A percentile compares a stretch with the other conserved stretches of the same genome.
These are phyloP conservation scores for Antechinus flavipes DNA, from an alignment of 2,113 vertebrate species.

Conservation along the genomic window DNA sequence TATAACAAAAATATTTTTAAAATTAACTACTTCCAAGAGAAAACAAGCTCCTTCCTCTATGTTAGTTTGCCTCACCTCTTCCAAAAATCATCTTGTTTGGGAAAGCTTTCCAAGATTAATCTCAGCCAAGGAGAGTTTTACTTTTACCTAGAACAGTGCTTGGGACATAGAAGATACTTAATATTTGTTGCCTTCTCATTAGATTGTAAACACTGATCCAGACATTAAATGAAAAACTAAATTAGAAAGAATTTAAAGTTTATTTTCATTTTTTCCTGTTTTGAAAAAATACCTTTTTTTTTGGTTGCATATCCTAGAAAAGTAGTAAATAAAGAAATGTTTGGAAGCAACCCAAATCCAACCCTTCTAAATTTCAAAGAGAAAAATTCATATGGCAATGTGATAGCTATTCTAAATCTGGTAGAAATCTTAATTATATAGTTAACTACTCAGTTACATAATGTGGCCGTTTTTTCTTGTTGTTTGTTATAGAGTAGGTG, in stretches of 20 bases:
- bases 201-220: not conserved
- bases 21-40: not conserved
- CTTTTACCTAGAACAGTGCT: not conserved
- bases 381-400: slow-evolving; percentile 33
- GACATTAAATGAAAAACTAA: not conserved
- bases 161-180: not conserved
- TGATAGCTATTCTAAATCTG: not conserved
- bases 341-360: not conserved
- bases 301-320: slow-evolving; percentile 4
- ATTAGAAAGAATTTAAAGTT: slow-evolving; percentile 13
- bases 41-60: not conserved
- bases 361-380: slow-evolving; percentile 33
- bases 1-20: not conserved
- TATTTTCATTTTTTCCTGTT: not conserved
- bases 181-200: not conserved
- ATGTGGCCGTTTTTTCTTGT: slow-evolving; percentile 1
- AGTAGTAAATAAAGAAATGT: slow-evolving; percentile 17
- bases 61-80: not conserved
- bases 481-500: not conserved
- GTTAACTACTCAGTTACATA: not conserved
- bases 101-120: not conserved
- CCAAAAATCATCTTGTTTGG: not conserved
- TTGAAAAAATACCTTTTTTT: not conserved
- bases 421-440: slow-evolving; percentile 1
- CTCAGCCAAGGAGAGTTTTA: not conserved